phyloP scores from a whole-genome alignment of 2,888 invertebrate genomes.

The Spodoptera picta region DNA sequence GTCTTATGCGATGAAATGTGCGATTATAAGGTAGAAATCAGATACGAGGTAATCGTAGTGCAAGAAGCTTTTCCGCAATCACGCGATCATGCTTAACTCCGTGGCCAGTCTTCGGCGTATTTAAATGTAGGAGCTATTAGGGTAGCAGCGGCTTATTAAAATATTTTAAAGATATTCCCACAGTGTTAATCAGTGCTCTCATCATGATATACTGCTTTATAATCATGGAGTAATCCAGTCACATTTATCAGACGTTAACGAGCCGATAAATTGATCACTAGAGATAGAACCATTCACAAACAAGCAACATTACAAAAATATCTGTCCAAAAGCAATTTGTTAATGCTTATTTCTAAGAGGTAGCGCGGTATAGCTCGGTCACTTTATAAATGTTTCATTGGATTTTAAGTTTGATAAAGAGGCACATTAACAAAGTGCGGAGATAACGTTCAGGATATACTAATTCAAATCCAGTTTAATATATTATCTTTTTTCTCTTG shows the following conservation, averaged over 20 bases:
- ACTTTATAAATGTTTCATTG: conserved; percentile 71
- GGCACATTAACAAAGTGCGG: conserved; percentile 74
- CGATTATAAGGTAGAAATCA: conserved; percentile 77
- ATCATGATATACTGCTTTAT: conserved; percentile 81
- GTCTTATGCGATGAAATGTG: conserved; percentile 72
- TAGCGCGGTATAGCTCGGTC: conserved; percentile 70
- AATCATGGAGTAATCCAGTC: conserved; percentile 78
- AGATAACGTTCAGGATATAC: conserved; percentile 78
- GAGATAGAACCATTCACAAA: conserved; percentile 81
- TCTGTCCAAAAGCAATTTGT: conserved; percentile 81
- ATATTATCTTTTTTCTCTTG: conserved; percentile 68
- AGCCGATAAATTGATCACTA: conserved; percentile 84
- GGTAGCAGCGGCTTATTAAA: conserved; percentile 44
- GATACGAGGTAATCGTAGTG: conserved; percentile 74
- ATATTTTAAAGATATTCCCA: conserved; percentile 69
- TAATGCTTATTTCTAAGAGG: conserved; percentile 76
- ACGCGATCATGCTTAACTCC: conserved; percentile 63
- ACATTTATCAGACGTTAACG: conserved; percentile 83
- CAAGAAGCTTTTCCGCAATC: conserved; percentile 75
- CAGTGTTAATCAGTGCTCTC: conserved; percentile 75
- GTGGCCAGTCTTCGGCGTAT: conserved; percentile 18
- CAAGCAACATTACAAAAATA: conserved; percentile 82
- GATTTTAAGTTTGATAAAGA: conserved; percentile 78
- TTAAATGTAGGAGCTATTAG: conserved; percentile 24
- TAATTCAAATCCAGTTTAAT: conserved; percentile 77